phyloP scores from a whole-genome alignment of 2,888 invertebrate species.

The Oscheius myriophilus region DNA sequence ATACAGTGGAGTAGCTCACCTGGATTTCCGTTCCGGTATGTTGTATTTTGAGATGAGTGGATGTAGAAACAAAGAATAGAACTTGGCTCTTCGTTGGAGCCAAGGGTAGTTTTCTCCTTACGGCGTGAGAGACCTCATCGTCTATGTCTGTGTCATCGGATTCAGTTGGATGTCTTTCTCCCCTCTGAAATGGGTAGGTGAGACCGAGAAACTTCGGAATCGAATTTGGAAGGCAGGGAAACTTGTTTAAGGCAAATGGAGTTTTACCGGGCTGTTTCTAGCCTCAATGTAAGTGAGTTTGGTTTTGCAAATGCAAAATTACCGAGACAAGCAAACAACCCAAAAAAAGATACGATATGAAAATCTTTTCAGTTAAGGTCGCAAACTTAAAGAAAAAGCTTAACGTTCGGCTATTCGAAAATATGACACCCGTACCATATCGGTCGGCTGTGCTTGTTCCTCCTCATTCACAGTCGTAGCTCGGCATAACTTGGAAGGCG shows the following conservation, averaged over 20 bases:
- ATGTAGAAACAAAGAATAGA: conserved; percentile 59
- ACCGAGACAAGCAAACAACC: no score
- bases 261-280: no score
- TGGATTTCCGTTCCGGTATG: conserved; percentile 62
- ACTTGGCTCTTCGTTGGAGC: conserved; percentile 61
- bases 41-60: conserved; percentile 51
- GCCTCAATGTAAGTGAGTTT: no score
- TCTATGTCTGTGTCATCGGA: conserved; percentile 29
- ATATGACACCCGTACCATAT: neutral
- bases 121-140: conserved; percentile 32
- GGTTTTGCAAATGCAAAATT: no score
- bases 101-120: conserved; percentile 12
- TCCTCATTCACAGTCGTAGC: conserved; percentile 15
- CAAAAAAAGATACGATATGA: no score
- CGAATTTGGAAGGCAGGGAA: no score
- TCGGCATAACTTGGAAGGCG: conserved; percentile 23
- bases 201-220: no score
- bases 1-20: conserved; percentile 29
- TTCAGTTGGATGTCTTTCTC: neutral
- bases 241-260: no score
- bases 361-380: no score
- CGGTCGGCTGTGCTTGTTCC: neutral
- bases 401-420: no score
- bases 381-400: no score
- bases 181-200: neutral